Conservation (phyloP, 1,140 invertebrate species). For the Ooceraea biroi region DNA sequence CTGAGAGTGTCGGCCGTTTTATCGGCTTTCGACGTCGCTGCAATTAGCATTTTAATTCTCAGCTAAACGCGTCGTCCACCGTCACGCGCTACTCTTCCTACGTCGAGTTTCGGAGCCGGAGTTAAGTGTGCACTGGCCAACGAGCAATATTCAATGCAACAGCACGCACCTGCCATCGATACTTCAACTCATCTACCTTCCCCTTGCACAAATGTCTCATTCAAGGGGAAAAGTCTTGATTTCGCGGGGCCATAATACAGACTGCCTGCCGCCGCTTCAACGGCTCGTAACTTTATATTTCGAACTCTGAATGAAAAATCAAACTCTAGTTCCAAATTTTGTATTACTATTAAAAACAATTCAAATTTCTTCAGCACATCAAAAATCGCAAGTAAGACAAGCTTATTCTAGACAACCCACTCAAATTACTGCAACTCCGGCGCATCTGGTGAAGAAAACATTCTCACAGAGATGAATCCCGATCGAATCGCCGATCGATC, state of each 20-base stretch:
- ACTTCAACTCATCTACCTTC: neutral
- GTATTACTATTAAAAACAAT: neutral
- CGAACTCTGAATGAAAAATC: slow-evolving; percentile 4
- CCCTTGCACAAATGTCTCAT: too few species aligned
- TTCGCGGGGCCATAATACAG: neutral
- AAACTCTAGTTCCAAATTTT: neutral
- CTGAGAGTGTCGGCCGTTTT: slow-evolving; percentile 56
- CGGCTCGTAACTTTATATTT: slow-evolving; percentile 8
- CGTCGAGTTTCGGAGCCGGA: slow-evolving; percentile 6
- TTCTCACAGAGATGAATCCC: too few species aligned
- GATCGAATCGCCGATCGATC: slow-evolving; percentile 48
- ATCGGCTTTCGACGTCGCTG: slow-evolving; percentile 62
- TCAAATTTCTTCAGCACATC: neutral
- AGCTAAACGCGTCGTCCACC: slow-evolving; percentile 46
- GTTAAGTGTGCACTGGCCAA: slow-evolving; percentile 56
- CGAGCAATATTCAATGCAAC: slow-evolving; percentile 56
- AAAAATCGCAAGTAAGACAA: slow-evolving; percentile 3
- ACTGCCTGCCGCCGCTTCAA: neutral
- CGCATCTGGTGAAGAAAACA: too few species aligned
- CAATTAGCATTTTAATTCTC: slow-evolving; percentile 64
- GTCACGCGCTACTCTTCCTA: slow-evolving; percentile 37
- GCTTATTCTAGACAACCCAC: too few species aligned
- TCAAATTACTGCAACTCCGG: too few species aligned
- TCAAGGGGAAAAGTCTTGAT: neutral
- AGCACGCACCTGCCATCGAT: slow-evolving; percentile 39